Evolutionary conservation across 2,797 vertebrate species (phyloP).

Genomic region (Melanitta fusca): DNA sequence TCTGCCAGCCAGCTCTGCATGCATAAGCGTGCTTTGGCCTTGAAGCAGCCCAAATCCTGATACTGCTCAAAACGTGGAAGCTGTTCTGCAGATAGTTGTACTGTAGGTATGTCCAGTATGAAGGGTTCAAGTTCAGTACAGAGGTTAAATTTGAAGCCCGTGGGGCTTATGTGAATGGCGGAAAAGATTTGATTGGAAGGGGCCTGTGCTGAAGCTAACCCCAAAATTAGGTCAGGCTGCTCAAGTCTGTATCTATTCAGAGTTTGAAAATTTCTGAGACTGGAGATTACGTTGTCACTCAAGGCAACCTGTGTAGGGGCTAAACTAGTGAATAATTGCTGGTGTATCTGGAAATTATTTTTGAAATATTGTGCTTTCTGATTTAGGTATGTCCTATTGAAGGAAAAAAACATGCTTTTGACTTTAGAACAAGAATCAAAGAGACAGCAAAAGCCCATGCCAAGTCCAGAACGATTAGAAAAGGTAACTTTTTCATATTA

Average conservation of each 20-base stretch:
- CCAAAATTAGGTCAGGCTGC: not conserved
- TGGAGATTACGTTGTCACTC: not conserved
- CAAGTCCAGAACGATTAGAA: conserved; percentile 91
- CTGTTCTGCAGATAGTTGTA: not conserved
- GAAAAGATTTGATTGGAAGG: not conserved
- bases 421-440: conserved; percentile 92
- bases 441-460: conserved; percentile 88
- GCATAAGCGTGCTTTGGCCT: not conserved
- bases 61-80: not conserved
- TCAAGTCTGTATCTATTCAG: not conserved
- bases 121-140: not conserved
- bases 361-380: conserved; percentile 36
- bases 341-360: not conserved
- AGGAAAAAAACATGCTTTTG: conserved; percentile 96
- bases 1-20: not conserved
- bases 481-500: conserved; percentile 83
- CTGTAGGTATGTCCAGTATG: not conserved
- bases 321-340: not conserved
- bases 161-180: not conserved
- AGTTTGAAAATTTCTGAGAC: not conserved
- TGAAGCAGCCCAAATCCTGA: not conserved
- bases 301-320: not conserved
- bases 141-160: not conserved
- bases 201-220: not conserved
- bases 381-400: conserved; percentile 94